Evolutionary conservation across 2,797 vertebrate genomes (phyloP).

Genomic region (Coluber constrictor): DNA sequence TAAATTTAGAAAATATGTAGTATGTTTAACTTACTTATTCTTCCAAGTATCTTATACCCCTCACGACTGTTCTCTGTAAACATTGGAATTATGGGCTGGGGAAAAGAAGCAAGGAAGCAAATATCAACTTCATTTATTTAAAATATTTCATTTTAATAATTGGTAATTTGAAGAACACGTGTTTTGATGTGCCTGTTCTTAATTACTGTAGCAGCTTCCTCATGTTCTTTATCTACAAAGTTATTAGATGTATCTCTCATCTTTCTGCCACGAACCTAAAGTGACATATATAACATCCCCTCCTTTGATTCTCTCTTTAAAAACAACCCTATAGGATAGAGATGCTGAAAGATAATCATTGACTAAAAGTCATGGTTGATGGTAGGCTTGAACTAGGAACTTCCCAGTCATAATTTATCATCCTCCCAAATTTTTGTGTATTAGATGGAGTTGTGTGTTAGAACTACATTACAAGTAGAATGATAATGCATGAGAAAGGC

Average conservation of each 20-base stretch:
- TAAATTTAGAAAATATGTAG: background rate
- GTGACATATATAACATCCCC: background rate
- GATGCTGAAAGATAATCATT: background rate
- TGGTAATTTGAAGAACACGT: background rate
- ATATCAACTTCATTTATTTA: background rate
- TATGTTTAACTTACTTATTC: constrained; percentile 71
- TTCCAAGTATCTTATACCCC: constrained; percentile 82
- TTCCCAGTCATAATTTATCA: background rate
- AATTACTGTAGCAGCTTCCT: background rate
- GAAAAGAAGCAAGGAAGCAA: constrained; percentile 13
- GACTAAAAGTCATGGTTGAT: background rate
- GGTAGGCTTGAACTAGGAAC: background rate
- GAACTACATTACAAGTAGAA: background rate
- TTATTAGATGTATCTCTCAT: background rate
- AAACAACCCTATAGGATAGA: background rate
- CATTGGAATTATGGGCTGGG: constrained; percentile 83
- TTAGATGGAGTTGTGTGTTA: background rate
- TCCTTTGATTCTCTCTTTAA: background rate
- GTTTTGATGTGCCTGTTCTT: background rate
- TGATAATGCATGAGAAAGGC: background rate
- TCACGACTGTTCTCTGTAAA: constrained; percentile 84
- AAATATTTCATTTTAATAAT: background rate
- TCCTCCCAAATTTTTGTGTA: background rate
- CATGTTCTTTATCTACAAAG: background rate
- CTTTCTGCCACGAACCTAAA: background rate